Base-by-base conservation (phyloP, 1,140 invertebrate genomes). In the Drosophila dunni region DNA sequence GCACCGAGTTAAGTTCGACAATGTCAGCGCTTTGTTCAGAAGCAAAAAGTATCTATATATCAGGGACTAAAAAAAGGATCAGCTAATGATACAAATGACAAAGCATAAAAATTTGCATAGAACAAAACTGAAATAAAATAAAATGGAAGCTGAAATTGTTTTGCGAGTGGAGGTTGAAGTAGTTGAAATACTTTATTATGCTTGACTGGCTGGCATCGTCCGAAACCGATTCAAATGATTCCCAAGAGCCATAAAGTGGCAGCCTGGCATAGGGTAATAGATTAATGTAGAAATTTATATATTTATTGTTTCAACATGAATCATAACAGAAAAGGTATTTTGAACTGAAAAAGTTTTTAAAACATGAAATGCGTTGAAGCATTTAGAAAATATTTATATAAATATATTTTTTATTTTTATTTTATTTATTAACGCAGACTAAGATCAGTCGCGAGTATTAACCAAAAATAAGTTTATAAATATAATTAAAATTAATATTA, bases 31-130 rank as follows among this genome's bases (percentile, higher is more conserved):
- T 64, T 70, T 71, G 67, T 71, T 54, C 8, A 11, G n/a, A 33
- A 1, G 24, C 6, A 11, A 44, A 33, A 54, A 62, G 13, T 24
- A 24, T 53, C 9, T 8, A 42, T 29, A 56, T 24, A 61, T 63
- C 48, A 63, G 10, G 38, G n/a, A 50, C 64, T 48, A 33, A 48
- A 57, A 75, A 73, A 61, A 46, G 63, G 68, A 66, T 45, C 7
- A 51, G 42, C 70, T 79, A 78, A 79, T 77, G 69, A 63, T 61
- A 68, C 60, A 62, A 82, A 82, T 76, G 74, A 73, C 74, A 73
- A 77, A 20, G 74, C 56, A 82, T 64, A 67, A 75, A 82, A 70
- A 56, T 78, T 65, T 56, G 54, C 66, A 45, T 57, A 82, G 46
- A 56, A 57, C 40, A 15, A 33, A 36, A 68, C 54, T 24, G 34